These are phyloP conservation scores for Crypturellus undulatus DNA, from an alignment of 2,113 vertebrate species.

Conservation along the genomic window DNA sequence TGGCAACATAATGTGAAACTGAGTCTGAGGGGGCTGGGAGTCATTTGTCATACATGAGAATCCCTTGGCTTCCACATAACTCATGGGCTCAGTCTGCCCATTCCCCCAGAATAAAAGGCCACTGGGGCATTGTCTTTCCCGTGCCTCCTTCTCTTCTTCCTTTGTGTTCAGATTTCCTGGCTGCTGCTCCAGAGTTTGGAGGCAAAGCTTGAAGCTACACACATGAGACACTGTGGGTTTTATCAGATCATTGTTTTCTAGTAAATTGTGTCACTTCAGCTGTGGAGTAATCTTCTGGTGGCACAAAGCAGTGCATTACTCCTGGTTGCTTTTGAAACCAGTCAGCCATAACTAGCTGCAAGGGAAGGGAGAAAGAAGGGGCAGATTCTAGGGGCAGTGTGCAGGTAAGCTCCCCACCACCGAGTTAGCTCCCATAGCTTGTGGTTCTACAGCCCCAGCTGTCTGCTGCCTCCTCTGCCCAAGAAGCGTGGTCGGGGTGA, in stretches of 20 bases:
- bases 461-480: not conserved
- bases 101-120: slow-evolving; percentile 4
- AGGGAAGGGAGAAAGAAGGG: not conserved
- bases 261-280: slow-evolving; percentile 18
- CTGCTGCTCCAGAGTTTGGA: not conserved
- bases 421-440: not conserved
- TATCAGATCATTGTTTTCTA: slow-evolving; percentile 18
- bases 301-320: not conserved
- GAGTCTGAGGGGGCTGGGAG: not conserved
- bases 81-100: not conserved
- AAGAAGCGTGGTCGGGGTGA: not conserved
- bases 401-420: not conserved
- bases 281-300: not conserved
- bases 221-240: not conserved
- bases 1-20: not conserved
- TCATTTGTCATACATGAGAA: slow-evolving; percentile 12
- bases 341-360: not conserved
- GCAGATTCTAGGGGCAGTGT: not conserved
- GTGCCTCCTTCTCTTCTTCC: not conserved
- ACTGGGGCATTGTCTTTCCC: slow-evolving; percentile 18
- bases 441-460: not conserved
- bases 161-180: slow-evolving; percentile 36
- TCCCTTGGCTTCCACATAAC: slow-evolving; percentile 23
- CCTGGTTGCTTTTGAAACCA: not conserved
- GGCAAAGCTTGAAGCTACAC: fast-evolving